Conservation (phyloP, 2,888 invertebrate species). For the Cerastoderma edule region DNA sequence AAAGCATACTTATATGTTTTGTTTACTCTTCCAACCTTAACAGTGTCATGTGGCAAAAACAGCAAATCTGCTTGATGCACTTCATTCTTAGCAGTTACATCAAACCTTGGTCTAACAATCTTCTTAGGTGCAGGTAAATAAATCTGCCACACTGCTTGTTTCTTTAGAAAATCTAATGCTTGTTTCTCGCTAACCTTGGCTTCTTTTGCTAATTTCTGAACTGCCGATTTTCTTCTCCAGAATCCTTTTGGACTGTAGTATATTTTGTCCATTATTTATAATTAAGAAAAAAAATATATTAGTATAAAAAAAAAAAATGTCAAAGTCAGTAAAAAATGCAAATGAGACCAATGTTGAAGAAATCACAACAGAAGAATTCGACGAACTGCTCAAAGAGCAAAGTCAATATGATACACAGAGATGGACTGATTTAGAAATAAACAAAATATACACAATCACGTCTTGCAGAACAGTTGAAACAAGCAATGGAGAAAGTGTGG, state of each 20-base stretch:
- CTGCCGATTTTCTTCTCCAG: slow-evolving; percentile 40
- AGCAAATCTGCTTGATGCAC: no score
- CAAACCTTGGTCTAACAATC: slow-evolving; percentile 51
- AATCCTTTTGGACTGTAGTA: slow-evolving; percentile 46
- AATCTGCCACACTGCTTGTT: slow-evolving; percentile 49
- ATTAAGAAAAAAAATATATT: slow-evolving; percentile 13
- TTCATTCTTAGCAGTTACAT: slow-evolving; percentile 42
- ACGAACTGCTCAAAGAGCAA: slow-evolving; percentile 32
- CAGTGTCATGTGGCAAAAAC: no score
- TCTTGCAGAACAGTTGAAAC: slow-evolving; percentile 26
- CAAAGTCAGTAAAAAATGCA: slow-evolving; percentile 9
- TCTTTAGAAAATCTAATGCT: slow-evolving; percentile 32
- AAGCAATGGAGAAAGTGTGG: slow-evolving; percentile 20
- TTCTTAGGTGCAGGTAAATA: slow-evolving; percentile 48
- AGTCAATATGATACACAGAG: slow-evolving; percentile 34
- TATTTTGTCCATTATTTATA: slow-evolving; percentile 33
- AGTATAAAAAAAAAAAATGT: slow-evolving; percentile 23
- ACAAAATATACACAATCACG: slow-evolving; percentile 33
- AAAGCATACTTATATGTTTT: slow-evolving; percentile 59
- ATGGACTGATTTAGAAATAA: slow-evolving; percentile 37
- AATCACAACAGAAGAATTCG: slow-evolving; percentile 31
- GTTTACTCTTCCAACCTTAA: slow-evolving; percentile 38
- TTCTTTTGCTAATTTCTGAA: slow-evolving; percentile 39
- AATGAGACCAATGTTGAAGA: slow-evolving; percentile 1
- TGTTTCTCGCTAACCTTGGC: slow-evolving; percentile 39